These are phyloP conservation scores for Pterophyllum scalare DNA, from an alignment of 2,113 vertebrate genomes.

Conservation along the genomic window DNA sequence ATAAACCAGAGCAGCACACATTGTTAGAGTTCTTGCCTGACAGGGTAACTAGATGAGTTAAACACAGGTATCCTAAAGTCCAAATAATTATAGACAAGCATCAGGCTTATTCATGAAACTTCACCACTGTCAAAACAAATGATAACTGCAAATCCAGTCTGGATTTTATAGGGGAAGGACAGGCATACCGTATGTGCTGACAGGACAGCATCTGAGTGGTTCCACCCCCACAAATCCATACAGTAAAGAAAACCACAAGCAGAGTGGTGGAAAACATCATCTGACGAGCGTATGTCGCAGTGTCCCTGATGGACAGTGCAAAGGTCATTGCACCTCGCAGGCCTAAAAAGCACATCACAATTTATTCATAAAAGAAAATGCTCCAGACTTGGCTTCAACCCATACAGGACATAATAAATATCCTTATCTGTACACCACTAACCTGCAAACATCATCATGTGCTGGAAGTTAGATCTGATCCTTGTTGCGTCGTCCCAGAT, in stretches of 20 bases:
- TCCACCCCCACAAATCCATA: slow-evolving; percentile 96
- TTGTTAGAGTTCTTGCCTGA: background rate
- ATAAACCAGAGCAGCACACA: background rate
- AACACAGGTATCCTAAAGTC: background rate
- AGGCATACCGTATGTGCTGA: slow-evolving; percentile 87
- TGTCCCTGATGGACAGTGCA: slow-evolving; percentile 95
- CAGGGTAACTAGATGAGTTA: background rate
- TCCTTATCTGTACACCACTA: slow-evolving; percentile 12
- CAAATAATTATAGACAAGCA: background rate
- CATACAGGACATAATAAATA: background rate
- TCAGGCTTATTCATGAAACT: background rate
- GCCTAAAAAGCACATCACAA: slow-evolving; percentile 73
- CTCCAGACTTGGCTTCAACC: background rate
- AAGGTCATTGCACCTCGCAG: slow-evolving; percentile 98
- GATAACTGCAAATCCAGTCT: background rate
- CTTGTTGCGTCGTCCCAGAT: slow-evolving; percentile 95
- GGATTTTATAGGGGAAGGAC: background rate
- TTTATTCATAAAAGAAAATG: background rate
- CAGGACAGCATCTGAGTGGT: slow-evolving; percentile 98
- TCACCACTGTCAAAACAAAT: background rate
- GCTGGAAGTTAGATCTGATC: slow-evolving; percentile 95
- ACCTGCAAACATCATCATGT: slow-evolving; percentile 99
- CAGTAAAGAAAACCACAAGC: slow-evolving; percentile 97
- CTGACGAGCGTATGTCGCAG: slow-evolving; percentile 92
- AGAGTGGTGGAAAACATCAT: slow-evolving; percentile 99